Percentiles rank a stretch among this genome's conserved stretches.
These are phyloP conservation scores for Jacana jacana DNA, from an alignment of 2,113 vertebrate genomes.

Conservation along the genomic window DNA sequence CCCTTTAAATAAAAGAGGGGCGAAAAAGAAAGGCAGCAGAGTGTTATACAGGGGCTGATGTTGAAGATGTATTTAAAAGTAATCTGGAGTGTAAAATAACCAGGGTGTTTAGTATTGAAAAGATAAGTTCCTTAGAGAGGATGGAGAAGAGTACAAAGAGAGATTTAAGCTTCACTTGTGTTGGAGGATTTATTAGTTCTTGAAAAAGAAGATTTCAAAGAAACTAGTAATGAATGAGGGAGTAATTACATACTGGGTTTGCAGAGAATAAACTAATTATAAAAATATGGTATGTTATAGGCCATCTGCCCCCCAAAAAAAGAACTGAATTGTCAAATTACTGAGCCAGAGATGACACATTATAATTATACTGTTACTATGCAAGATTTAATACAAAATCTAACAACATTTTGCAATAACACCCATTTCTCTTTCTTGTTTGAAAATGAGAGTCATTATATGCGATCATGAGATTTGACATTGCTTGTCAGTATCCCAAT, in stretches of 20 bases:
- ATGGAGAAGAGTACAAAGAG: not conserved
- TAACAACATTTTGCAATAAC: constrained; percentile 48
- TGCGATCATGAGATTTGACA: constrained; percentile 25
- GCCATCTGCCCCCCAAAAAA: constrained; percentile 17
- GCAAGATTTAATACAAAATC: constrained; percentile 54
- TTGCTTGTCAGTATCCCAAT: constrained; percentile 21
- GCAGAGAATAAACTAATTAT: constrained; percentile 64
- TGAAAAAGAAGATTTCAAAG: constrained; percentile 60
- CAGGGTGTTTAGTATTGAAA: not conserved
- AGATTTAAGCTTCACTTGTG: constrained; percentile 35
- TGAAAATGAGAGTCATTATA: constrained; percentile 54
- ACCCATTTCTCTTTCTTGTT: constrained; percentile 41
- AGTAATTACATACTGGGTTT: constrained; percentile 60
- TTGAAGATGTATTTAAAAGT: not conserved
- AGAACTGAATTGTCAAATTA: constrained; percentile 56
- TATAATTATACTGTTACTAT: constrained; percentile 59
- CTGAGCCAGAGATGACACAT: constrained; percentile 49
- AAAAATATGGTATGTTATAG: constrained; percentile 56
- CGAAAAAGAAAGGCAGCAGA: not conserved
- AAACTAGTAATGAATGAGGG: constrained; percentile 51
- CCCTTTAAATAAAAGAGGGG: not conserved
- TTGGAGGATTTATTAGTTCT: constrained; percentile 53
- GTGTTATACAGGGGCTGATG: not conserved
- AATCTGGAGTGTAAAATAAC: not conserved
- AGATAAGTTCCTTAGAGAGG: not conserved